phyloP scores from a whole-genome alignment of 2,888 invertebrate species.

The Eurois occulta region DNA sequence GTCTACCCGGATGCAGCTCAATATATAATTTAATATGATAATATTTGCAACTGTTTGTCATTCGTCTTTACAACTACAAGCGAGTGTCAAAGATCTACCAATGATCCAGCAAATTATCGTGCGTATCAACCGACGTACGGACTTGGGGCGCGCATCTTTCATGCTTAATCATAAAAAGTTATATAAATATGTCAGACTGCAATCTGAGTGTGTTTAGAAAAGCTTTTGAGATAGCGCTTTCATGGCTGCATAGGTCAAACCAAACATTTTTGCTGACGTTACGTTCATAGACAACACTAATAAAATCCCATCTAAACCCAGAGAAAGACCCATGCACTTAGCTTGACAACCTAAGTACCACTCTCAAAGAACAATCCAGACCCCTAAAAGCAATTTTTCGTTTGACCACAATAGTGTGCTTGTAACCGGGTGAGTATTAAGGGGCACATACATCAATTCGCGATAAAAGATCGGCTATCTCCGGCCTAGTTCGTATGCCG shows the following conservation, averaged over 20 bases:
- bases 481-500: constrained; percentile 68
- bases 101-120: background rate
- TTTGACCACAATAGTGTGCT: constrained; percentile 47
- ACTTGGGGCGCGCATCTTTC: no score
- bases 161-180: no score
- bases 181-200: no score
- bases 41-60: background rate
- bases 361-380: background rate
- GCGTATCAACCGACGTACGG: background rate
- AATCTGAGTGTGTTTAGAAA: no score
- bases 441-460: constrained; percentile 75
- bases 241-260: background rate
- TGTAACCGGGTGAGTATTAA: constrained; percentile 53
- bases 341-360: background rate
- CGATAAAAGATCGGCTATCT: constrained; percentile 81
- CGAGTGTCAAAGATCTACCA: background rate
- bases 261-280: background rate
- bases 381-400: constrained; percentile 35
- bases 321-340: background rate
- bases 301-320: background rate
- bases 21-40: background rate
- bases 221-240: no score
- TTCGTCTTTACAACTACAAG: background rate
- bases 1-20: background rate
- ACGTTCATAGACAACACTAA: background rate